Conservation (phyloP, 2,113 vertebrate genomes). For the Poecilia latipinna region DNA sequence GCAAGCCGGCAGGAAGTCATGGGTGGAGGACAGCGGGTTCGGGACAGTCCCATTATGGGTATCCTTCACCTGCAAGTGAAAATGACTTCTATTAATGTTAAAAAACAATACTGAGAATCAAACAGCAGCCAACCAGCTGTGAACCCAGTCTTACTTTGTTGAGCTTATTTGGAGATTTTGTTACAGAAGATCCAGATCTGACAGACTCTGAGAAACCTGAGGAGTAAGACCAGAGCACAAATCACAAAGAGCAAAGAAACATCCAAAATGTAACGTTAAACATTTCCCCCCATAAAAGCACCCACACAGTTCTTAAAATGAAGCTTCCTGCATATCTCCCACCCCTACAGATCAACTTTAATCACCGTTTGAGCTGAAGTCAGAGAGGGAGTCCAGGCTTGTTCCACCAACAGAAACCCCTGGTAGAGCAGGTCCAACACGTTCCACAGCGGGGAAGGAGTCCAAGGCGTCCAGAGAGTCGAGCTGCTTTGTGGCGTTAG, state of each 20-base stretch:
- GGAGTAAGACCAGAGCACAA: neutral
- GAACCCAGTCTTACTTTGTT: slow-evolving; percentile 54
- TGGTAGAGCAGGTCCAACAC: slow-evolving; percentile 60
- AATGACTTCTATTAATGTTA: slow-evolving; percentile 4
- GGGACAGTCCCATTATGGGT: slow-evolving; percentile 58
- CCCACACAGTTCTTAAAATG: too few species aligned
- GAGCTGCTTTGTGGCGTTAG: slow-evolving; percentile 16
- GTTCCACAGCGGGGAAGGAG: slow-evolving; percentile 77
- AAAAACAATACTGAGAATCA: neutral
- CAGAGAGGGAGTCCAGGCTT: slow-evolving; percentile 62
- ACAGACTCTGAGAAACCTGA: slow-evolving; percentile 45
- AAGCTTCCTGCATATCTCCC: too few species aligned
- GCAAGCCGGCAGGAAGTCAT: slow-evolving; percentile 93
- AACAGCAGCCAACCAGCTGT: neutral
- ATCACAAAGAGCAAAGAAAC: slow-evolving; percentile 2
- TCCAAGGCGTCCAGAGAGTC: slow-evolving; percentile 80
- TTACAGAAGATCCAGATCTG: slow-evolving; percentile 7
- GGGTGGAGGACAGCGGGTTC: slow-evolving; percentile 87
- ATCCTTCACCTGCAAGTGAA: slow-evolving; percentile 56
- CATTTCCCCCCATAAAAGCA: too few species aligned
- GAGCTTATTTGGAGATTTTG: slow-evolving; percentile 21
- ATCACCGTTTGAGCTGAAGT: slow-evolving; percentile 69
- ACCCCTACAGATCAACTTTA: neutral
- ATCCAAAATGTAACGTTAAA: neutral
- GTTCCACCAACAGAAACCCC: slow-evolving; percentile 26